These are phyloP conservation scores for Chalcis sispes DNA, from an alignment of 2,888 invertebrate genomes.

Conservation along the genomic window DNA sequence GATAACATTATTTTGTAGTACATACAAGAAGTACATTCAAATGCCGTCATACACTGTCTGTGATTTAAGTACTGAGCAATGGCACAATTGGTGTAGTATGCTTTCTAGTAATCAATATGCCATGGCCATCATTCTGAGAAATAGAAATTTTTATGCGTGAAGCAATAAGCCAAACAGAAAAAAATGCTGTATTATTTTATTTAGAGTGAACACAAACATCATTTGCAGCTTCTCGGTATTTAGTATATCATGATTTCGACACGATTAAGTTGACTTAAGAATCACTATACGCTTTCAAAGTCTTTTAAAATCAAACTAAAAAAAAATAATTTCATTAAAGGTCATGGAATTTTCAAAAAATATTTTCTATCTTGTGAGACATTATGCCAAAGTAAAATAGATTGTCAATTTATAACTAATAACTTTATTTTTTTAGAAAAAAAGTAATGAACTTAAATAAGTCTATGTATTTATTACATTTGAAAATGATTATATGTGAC, in stretches of 20 bases:
- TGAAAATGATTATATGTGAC: slow-evolving; percentile 25
- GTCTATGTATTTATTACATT: not conserved
- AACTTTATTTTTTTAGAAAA: slow-evolving; percentile 40
- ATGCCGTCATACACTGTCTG: slow-evolving; percentile 68
- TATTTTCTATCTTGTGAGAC: slow-evolving; percentile 31
- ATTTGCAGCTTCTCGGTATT: slow-evolving; percentile 32
- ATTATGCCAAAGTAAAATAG: slow-evolving; percentile 52
- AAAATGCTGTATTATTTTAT: slow-evolving; percentile 30
- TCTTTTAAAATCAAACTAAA: slow-evolving; percentile 45
- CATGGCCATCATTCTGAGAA: slow-evolving; percentile 39
- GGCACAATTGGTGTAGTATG: slow-evolving; percentile 53
- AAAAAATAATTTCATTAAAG: slow-evolving; percentile 14
- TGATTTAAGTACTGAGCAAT: slow-evolving; percentile 70
- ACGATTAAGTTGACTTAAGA: slow-evolving; percentile 47
- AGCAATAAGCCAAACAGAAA: slow-evolving; percentile 47
- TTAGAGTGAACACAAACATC: slow-evolving; percentile 7
- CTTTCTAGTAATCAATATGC: slow-evolving; percentile 52
- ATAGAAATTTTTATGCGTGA: slow-evolving; percentile 43
- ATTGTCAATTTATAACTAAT: slow-evolving; percentile 49
- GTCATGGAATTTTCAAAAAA: slow-evolving; percentile 39
- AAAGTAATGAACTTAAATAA: slow-evolving; percentile 27
- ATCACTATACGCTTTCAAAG: slow-evolving; percentile 38
- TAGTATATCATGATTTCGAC: slow-evolving; percentile 43
- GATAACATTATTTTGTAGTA: slow-evolving; percentile 58
- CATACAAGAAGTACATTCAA: slow-evolving; percentile 54